Conservation (phyloP, 2,888 invertebrate genomes). For the Ditylenchus weischeri region DNA sequence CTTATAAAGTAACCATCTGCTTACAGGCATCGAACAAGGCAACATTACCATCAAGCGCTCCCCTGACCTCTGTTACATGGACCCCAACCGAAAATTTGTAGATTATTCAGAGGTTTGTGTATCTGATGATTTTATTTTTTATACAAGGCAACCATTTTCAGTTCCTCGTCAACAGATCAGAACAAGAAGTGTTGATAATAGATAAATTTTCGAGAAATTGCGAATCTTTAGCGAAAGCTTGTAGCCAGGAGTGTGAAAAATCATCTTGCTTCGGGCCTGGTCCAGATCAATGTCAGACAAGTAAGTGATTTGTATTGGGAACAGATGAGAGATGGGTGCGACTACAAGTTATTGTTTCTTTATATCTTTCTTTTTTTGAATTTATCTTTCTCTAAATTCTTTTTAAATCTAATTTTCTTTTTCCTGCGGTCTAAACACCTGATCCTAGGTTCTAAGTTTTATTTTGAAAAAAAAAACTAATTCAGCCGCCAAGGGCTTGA, state of each 20-base stretch:
- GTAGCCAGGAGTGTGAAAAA: slow-evolving; percentile 11
- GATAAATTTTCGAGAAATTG: slow-evolving; percentile 15
- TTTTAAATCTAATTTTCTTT: too few relatives aligned
- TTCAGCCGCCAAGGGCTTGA: too few relatives aligned
- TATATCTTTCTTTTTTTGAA: background rate
- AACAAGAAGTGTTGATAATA: slow-evolving; percentile 7
- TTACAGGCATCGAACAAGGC: slow-evolving; percentile 25
- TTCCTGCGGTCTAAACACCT: too few relatives aligned
- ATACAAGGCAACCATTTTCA: slow-evolving; percentile 12
- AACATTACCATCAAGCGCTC: slow-evolving; percentile 18
- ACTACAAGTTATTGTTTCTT: background rate
- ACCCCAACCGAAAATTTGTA: slow-evolving; percentile 14
- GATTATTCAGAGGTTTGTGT: slow-evolving; percentile 25
- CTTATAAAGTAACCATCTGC: background rate
- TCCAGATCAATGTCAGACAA: slow-evolving; percentile 27
- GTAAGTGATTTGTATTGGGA: slow-evolving; percentile 11
- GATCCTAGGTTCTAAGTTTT: too few relatives aligned
- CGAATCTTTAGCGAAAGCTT: background rate
- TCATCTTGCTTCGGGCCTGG: slow-evolving; percentile 23
- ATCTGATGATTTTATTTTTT: background rate
- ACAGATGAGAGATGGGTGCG: too few relatives aligned
- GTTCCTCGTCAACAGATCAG: slow-evolving; percentile 20
- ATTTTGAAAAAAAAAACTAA: too few relatives aligned
- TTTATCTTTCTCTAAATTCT: too few relatives aligned
- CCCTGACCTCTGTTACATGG: slow-evolving; percentile 24